These are phyloP conservation scores for Eriosoma lanigerum DNA, from an alignment of 1,140 invertebrate genomes.

Conservation along the genomic window DNA sequence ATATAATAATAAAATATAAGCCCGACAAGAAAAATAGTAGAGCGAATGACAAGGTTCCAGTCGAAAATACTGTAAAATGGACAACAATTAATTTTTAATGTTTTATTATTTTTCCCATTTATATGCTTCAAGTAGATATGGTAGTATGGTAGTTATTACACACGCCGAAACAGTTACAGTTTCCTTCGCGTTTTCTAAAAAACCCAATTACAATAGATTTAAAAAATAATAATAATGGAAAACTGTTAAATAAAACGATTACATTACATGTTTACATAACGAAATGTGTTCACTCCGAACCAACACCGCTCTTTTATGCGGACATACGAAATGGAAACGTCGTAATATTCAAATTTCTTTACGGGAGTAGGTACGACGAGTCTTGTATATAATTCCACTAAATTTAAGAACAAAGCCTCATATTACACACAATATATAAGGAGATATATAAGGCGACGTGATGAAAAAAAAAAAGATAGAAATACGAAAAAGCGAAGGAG, in stretches of 20 bases:
- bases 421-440: slow-evolving; percentile 33
- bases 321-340: slow-evolving; percentile 39
- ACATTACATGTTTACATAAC: slow-evolving; percentile 30
- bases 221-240: slow-evolving; percentile 35
- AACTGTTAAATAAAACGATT: slow-evolving; percentile 33
- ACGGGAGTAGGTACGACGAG: not conserved
- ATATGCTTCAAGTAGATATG: no score
- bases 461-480: slow-evolving; percentile 30
- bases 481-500: slow-evolving; percentile 30
- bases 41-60: slow-evolving; percentile 46
- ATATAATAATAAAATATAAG: slow-evolving; percentile 1
- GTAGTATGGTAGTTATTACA: no score
- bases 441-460: slow-evolving; percentile 2
- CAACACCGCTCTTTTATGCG: not conserved
- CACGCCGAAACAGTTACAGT: no score
- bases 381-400: slow-evolving; percentile 46
- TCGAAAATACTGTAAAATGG: slow-evolving; percentile 15
- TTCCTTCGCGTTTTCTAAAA: slow-evolving; percentile 20
- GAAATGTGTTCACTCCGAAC: not conserved
- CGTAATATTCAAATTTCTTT: slow-evolving; percentile 37
- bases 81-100: slow-evolving; percentile 16
- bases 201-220: slow-evolving; percentile 10
- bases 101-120: slow-evolving; percentile 21
- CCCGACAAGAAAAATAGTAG: slow-evolving; percentile 8
- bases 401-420: slow-evolving; percentile 48